These are phyloP conservation scores for Telenomus remus DNA, from an alignment of 1,140 invertebrate genomes.

Conservation along the genomic window DNA sequence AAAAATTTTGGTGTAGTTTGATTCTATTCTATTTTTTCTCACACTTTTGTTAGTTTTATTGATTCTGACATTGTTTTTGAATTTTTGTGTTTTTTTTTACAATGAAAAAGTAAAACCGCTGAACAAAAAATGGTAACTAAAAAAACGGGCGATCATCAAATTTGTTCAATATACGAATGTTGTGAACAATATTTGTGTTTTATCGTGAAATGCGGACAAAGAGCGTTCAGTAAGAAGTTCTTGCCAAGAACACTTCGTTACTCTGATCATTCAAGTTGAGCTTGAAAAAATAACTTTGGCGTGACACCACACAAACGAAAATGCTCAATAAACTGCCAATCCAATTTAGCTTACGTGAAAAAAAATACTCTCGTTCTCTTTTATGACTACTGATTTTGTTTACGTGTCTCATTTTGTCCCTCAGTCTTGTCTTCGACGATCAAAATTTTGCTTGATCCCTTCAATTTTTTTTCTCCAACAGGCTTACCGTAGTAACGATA, in stretches of 20 bases:
- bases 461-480: slow-evolving; percentile 20
- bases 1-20: too few species aligned
- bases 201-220: too few species aligned
- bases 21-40: too few species aligned
- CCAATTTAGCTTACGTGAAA: slow-evolving; percentile 62
- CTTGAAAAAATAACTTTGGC: slow-evolving; percentile 30
- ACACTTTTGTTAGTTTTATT: too few species aligned
- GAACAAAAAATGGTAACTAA: too few species aligned
- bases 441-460: background rate
- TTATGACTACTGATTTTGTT: slow-evolving; percentile 25
- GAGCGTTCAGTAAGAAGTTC: too few species aligned
- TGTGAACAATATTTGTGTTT: slow-evolving; percentile 3
- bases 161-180: background rate
- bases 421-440: slow-evolving; percentile 15
- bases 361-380: slow-evolving; percentile 43
- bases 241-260: background rate
- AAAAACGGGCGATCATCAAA: too few species aligned
- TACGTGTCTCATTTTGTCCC: slow-evolving; percentile 3
- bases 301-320: slow-evolving; percentile 64
- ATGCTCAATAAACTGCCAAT: slow-evolving; percentile 66
- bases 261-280: slow-evolving; percentile 11
- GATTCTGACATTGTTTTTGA: too few species aligned
- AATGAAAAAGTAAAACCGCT: too few species aligned
- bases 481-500: slow-evolving; percentile 29
- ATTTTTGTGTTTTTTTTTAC: too few species aligned